These are phyloP conservation scores for Myotis daubentonii DNA, from an alignment of 2,797 vertebrate species.

Conservation along the genomic window DNA sequence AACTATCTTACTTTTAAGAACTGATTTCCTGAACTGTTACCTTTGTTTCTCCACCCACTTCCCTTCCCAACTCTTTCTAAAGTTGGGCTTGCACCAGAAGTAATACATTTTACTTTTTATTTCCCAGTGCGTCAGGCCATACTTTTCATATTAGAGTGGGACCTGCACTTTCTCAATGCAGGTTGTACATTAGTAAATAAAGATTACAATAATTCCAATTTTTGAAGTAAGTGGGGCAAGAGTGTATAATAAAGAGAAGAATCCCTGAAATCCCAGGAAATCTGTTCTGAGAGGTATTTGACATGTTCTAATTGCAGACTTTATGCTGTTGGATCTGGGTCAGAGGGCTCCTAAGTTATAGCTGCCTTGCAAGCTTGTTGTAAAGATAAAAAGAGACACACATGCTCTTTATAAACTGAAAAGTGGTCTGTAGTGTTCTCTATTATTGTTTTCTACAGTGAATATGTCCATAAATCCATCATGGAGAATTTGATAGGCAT, in stretches of 20 bases:
- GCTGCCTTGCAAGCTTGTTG: background rate
- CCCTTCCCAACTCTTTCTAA: slow-evolving; percentile 46
- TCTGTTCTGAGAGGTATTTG: background rate
- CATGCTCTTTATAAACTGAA: background rate
- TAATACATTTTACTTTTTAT: slow-evolving; percentile 14
- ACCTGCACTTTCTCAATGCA: background rate
- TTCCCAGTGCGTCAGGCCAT: background rate
- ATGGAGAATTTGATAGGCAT: background rate
- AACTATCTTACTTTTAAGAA: slow-evolving; percentile 53
- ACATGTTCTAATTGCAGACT: background rate
- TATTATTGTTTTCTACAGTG: background rate
- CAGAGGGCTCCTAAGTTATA: background rate
- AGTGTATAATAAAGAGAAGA: background rate
- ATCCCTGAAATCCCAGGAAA: background rate
- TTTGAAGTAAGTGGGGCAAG: background rate
- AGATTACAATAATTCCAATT: background rate
- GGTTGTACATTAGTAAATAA: background rate
- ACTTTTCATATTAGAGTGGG: background rate
- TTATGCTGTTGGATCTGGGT: background rate
- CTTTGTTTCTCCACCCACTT: slow-evolving; percentile 50
- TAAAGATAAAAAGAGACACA: background rate
- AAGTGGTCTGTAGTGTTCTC: background rate
- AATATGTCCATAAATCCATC: background rate
- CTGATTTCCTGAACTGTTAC: slow-evolving; percentile 63
- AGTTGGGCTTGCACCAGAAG: slow-evolving; percentile 43